Evolutionary conservation across 2,113 vertebrate genomes (phyloP).

Genomic region (Meleagris gallopavo): DNA sequence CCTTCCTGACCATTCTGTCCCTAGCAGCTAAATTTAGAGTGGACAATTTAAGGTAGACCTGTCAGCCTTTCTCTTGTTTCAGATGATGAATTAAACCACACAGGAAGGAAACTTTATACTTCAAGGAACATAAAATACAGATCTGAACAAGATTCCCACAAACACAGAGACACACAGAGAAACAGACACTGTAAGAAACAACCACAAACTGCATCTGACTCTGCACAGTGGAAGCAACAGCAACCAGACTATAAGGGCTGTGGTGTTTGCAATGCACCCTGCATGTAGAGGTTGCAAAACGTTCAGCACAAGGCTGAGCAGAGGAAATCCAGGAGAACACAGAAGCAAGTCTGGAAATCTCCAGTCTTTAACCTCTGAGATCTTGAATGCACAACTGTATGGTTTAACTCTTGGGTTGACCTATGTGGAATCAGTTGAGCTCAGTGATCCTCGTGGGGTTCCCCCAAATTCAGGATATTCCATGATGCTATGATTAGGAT

Average conservation of each 20-base stretch:
- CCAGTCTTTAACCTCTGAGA: neutral
- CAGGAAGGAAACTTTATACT: conserved; percentile 16
- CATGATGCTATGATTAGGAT: neutral
- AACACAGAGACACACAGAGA: neutral
- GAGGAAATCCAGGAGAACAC: neutral
- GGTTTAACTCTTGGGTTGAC: neutral
- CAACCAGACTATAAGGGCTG: neutral
- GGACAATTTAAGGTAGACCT: conserved; percentile 56
- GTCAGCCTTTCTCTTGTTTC: conserved; percentile 26
- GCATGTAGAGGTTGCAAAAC: neutral
- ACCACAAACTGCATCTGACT: neutral
- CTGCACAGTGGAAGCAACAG: neutral
- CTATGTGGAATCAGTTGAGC: neutral
- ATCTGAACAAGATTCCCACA: neutral
- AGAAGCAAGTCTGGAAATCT: neutral
- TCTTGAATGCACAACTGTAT: neutral
- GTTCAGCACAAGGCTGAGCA: neutral
- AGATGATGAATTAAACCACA: conserved; percentile 42
- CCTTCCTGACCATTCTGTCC: conserved; percentile 59
- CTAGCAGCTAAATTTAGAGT: conserved; percentile 51
- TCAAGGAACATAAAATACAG: neutral
- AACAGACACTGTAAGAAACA: neutral
- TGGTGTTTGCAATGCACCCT: neutral
- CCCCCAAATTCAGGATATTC: neutral
- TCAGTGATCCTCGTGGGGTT: neutral